A percentile compares a stretch with the other conserved stretches of the same genome.
phyloP scores from a whole-genome alignment of 2,797 vertebrate genomes.

The Melanotaenia nigrans region DNA sequence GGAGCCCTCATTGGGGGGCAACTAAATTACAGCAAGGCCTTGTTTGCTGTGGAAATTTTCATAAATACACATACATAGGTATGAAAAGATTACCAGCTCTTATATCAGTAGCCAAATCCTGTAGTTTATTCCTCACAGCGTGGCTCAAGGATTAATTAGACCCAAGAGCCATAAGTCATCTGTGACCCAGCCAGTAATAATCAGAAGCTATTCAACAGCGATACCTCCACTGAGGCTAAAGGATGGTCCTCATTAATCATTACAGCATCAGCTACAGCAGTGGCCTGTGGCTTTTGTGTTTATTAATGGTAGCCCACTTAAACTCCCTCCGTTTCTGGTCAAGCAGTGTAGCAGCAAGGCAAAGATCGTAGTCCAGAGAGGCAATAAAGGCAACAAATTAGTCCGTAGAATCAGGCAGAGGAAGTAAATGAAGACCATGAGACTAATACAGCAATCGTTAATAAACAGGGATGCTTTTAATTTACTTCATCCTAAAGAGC shows the following conservation, averaged over 20 bases:
- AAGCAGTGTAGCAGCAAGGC: conserved; percentile 26
- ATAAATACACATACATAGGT: conserved; percentile 37
- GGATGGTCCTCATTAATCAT: conserved; percentile 72
- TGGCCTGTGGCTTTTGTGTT: conserved; percentile 48
- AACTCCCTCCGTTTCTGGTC: conserved; percentile 57
- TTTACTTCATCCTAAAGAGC: conserved; percentile 57
- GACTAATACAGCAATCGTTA: conserved; percentile 13
- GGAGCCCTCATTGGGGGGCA: conserved; percentile 35
- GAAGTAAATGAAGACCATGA: conserved; percentile 10
- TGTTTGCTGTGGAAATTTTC: conserved; percentile 33
- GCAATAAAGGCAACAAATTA: conserved; percentile 28
- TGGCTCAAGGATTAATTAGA: conserved; percentile 61
- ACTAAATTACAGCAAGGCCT: conserved; percentile 39
- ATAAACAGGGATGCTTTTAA: conserved; percentile 32
- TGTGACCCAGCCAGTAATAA: conserved; percentile 72
- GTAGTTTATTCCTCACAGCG: conserved; percentile 37
- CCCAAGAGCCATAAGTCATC: conserved; percentile 69
- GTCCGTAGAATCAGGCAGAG: neutral
- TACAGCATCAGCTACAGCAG: conserved; percentile 55
- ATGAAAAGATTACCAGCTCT: neutral
- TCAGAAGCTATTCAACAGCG: conserved; percentile 76
- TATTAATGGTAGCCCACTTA: conserved; percentile 65
- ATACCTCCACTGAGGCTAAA: conserved; percentile 68
- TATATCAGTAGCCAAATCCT: conserved; percentile 26
- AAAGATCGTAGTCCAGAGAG: conserved; percentile 33